Base-by-base conservation (phyloP, 2,888 invertebrate species). In the Serrognathus titanus region DNA sequence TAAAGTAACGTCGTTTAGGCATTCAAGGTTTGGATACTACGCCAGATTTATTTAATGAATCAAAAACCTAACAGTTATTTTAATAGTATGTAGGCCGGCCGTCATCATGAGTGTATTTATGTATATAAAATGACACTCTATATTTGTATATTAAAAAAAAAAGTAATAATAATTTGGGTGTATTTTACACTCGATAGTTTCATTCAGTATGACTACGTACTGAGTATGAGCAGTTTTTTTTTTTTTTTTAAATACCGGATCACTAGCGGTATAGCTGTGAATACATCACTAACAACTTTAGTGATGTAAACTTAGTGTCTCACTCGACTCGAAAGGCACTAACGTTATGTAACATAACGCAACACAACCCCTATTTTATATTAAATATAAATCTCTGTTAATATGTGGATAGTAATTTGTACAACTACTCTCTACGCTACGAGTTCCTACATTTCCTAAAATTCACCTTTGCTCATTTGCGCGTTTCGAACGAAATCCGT, bases 261-360 rank as follows among this genome's bases (percentile, higher is more conserved):
- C 67, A 66, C 66, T 67, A 63, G 67, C 67, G 68, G 69, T 69
- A 70, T 63, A 62, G 63, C 64, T 62, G 63, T 61, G 65, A 60
- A 61, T 63, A 63, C 55, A 61, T 62, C 62, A 65, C 62, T 57
- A 53, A 52, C 45, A 39, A 46, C 35, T 51, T 53, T 58, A 54
- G 51, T 54, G 53, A 53, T 55, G 56, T 63, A 63, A 63, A 59
- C 63, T 55, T 73, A 72, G 72, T 76, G 75, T 77, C 76, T 78
- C 77, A 77, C 76, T 78, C 77, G 75, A 76, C 75, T 76, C 75
- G 74, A 75, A 77, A 78, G 78, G 78, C 78, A 78, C 78, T 78
- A 75, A 76, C 75, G 76, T 76, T 73, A 76, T 76, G 66, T 58
- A 67, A 57, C 59, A 65, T 66, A 70, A 69, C 69, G 69, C 66